Evolutionary conservation across 2,888 invertebrate genomes (phyloP).

Genomic region (Nephrotoma appendiculata): DNA sequence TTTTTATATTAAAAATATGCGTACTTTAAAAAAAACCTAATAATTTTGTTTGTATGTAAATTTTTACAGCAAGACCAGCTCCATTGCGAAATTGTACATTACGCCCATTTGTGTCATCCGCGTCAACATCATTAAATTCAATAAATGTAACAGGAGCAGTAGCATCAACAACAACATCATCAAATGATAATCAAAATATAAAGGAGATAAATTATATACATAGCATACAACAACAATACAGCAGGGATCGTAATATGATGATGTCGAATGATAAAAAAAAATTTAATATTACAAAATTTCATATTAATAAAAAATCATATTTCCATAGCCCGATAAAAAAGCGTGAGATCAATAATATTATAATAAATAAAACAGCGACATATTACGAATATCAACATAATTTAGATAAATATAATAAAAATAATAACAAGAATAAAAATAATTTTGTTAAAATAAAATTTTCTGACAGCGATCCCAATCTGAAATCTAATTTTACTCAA

Average conservation of each 20-base stretch:
- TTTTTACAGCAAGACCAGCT: constrained; percentile 52
- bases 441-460: constrained; percentile 7
- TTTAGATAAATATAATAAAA: not conserved
- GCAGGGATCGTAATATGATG: constrained; percentile 12
- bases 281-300: constrained; percentile 6
- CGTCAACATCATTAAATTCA: constrained; percentile 33
- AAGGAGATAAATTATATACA: constrained; percentile 14
- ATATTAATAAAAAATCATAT: constrained; percentile 4
- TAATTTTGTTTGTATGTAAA: too few species aligned
- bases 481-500: constrained; percentile 16
- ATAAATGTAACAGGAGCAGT: constrained; percentile 24
- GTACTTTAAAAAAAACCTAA: not conserved
- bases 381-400: not conserved
- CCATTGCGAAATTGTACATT: constrained; percentile 77
- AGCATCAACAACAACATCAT: constrained; percentile 20
- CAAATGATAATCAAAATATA: constrained; percentile 24
- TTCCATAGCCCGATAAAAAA: not conserved
- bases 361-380: not conserved
- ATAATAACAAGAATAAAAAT: constrained; percentile 2
- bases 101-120: constrained; percentile 42
- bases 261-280: constrained; percentile 8
- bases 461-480: constrained; percentile 5
- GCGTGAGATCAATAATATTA: not conserved
- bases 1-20: not conserved
- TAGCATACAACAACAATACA: constrained; percentile 12